These are phyloP conservation scores for Nesoenas mayeri DNA, from an alignment of 2,113 vertebrate species.

Conservation along the genomic window DNA sequence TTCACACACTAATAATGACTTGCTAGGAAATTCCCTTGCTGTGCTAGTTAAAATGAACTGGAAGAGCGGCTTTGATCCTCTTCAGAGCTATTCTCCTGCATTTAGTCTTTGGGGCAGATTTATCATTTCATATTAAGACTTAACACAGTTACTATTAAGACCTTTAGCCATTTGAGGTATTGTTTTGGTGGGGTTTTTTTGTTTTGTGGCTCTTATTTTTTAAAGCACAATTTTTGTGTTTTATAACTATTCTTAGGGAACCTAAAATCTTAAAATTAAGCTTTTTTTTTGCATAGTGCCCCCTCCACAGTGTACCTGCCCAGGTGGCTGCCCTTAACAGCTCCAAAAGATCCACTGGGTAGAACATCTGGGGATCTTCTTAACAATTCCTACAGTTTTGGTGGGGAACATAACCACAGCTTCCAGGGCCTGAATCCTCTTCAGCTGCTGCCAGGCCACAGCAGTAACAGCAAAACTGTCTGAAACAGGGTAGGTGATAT, in stretches of 20 bases:
- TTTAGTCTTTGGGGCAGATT: neutral
- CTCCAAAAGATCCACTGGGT: neutral
- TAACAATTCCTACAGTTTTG: neutral
- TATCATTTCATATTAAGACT: neutral
- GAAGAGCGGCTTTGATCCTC: neutral
- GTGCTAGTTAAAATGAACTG: neutral
- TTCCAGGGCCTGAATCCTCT: neutral
- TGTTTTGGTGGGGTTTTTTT: neutral
- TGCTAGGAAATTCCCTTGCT: slow-evolving; percentile 2
- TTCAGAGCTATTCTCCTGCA: neutral
- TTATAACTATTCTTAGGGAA: neutral
- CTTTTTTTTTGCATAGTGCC: fast-evolving
- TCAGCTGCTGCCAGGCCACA: neutral
- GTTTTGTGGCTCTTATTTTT: neutral
- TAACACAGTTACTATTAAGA: neutral
- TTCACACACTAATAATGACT: neutral
- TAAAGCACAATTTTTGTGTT: neutral
- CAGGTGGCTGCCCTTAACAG: neutral
- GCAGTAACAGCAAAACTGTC: neutral
- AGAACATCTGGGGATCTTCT: neutral
- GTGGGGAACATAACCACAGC: fast-evolving
- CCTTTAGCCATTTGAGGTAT: neutral
- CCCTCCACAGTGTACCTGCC: neutral
- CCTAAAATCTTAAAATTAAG: neutral
- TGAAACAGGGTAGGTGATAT: neutral